Base-by-base conservation (phyloP, 2,113 vertebrate genomes). In the Proteles cristata region DNA sequence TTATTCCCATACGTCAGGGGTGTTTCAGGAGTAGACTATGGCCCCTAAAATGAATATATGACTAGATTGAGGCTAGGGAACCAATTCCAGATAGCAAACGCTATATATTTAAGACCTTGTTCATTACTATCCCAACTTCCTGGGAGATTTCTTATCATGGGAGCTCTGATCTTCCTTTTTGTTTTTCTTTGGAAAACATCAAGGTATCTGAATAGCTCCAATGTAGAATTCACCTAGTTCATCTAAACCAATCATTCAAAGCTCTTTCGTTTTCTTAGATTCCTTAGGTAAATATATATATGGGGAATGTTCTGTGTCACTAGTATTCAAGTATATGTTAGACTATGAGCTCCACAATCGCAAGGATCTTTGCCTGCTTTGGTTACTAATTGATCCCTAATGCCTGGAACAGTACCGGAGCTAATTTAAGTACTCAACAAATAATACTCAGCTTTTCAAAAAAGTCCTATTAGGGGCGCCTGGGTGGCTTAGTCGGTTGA, bases 131-230 rank as follows among this genome's bases (percentile, higher is more conserved):
- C 19, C 23, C 31, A 86, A 8, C 79, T 73, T 63, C 11, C 58
- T 68, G 26, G 14, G 26, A 91, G n/a, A 96, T 55, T n/a, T 77
- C 69, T 43, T 8, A 26, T 50, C 14, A 26, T 69, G 10, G 6
- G 16, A 84, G 6, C 43, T 93, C 21, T 88, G 25, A 83, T 28
- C 48, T 28, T 55, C 25, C 21, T 65, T 82, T 87, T 87, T 77
- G 19, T 15, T 93, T 76, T 94, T 69, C 69, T 80, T 88, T 89
- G n/a, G 50, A 94, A 89, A 95, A 39, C 23, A 61, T 15, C 28
- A 55, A 10, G 39, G 28, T 65, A 63, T 69, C 43, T 76, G 33
- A n/a, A 53, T 14, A 80, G 31, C 5, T 77, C 23, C 43, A 73
- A 4, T 9, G 48, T 1, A 82, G 9, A 90, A 6, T 77, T 39